Evolutionary conservation across 2,797 vertebrate genomes (phyloP).

Genomic region (Erpetoichthys calabaricus): DNA sequence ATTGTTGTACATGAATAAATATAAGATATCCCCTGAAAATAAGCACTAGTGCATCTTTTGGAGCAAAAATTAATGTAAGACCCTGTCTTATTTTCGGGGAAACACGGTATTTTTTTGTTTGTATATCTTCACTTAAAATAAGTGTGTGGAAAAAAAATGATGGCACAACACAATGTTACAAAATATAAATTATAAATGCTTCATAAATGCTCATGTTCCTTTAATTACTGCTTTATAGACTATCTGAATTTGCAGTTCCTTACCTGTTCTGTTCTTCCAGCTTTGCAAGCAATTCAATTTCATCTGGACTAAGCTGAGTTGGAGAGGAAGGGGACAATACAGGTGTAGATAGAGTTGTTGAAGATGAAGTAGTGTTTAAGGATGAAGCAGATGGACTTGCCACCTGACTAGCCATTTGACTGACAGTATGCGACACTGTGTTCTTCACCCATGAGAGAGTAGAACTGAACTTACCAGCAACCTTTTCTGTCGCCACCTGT

Average conservation of each 20-base stretch:
- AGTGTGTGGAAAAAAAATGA: too few species aligned
- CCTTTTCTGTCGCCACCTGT: slow-evolving; percentile 98
- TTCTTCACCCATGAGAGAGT: slow-evolving; percentile 99
- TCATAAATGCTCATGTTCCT: too few species aligned
- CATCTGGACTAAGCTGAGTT: slow-evolving; percentile 79
- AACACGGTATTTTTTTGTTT: too few species aligned
- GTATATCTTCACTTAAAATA: too few species aligned
- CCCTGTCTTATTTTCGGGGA: too few species aligned
- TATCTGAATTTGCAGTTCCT: slow-evolving; percentile 12
- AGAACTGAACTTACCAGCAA: slow-evolving; percentile 94
- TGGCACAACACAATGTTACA: too few species aligned
- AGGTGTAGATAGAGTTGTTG: slow-evolving; percentile 71
- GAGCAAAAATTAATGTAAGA: too few species aligned
- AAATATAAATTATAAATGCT: too few species aligned
- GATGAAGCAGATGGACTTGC: slow-evolving; percentile 70
- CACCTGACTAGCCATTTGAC: slow-evolving; percentile 99
- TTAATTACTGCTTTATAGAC: too few species aligned
- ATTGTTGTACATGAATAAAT: too few species aligned
- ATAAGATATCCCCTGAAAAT: too few species aligned
- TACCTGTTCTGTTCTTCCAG: slow-evolving; percentile 96
- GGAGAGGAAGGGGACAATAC: slow-evolving; percentile 69
- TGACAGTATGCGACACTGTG: slow-evolving; percentile 92
- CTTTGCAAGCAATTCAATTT: slow-evolving; percentile 83
- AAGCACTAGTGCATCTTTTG: too few species aligned
- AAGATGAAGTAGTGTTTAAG: slow-evolving; percentile 59